Conservation (phyloP, 92 coral and sea anemone species). For the Porites cylindrica region DNA sequence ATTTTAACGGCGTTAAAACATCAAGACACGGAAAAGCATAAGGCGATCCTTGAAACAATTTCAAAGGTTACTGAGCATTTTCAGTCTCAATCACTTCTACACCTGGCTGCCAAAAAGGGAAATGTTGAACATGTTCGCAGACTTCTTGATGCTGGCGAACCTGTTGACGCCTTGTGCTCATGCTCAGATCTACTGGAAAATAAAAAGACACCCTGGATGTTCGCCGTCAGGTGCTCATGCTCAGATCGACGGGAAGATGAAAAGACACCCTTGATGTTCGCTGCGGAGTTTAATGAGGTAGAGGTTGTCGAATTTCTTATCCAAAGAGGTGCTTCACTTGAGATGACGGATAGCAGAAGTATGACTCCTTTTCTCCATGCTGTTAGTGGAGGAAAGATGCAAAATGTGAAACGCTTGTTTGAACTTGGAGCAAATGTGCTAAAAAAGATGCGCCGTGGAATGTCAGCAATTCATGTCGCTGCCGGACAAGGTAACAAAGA, state of each 20-base stretch:
- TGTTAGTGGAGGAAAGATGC: slow-evolving; percentile 38
- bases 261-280: slow-evolving; percentile 65
- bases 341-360: slow-evolving; percentile 14
- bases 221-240: slow-evolving; percentile 27
- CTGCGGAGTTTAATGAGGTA: slow-evolving; percentile 42
- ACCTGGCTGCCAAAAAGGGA: slow-evolving; percentile 57
- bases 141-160: slow-evolving; percentile 42
- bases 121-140: slow-evolving; percentile 46
- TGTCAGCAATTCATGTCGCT: slow-evolving; percentile 49
- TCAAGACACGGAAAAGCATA: background rate
- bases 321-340: slow-evolving; percentile 42
- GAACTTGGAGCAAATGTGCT: slow-evolving; percentile 44
- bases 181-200: slow-evolving; percentile 24
- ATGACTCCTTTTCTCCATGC: slow-evolving; percentile 57
- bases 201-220: slow-evolving; percentile 60
- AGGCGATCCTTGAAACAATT: background rate
- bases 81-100: slow-evolving; percentile 43
- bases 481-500: slow-evolving; percentile 52
- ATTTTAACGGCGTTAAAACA: background rate
- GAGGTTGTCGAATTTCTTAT: slow-evolving; percentile 54
- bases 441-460: background rate
- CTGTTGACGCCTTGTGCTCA: slow-evolving; percentile 12
- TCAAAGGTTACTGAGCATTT: slow-evolving; percentile 8
- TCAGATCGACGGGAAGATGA: slow-evolving; percentile 28
- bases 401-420: slow-evolving; percentile 23